phyloP scores from a whole-genome alignment of 1,140 invertebrate species.

The Homalodisca vitripennis region DNA sequence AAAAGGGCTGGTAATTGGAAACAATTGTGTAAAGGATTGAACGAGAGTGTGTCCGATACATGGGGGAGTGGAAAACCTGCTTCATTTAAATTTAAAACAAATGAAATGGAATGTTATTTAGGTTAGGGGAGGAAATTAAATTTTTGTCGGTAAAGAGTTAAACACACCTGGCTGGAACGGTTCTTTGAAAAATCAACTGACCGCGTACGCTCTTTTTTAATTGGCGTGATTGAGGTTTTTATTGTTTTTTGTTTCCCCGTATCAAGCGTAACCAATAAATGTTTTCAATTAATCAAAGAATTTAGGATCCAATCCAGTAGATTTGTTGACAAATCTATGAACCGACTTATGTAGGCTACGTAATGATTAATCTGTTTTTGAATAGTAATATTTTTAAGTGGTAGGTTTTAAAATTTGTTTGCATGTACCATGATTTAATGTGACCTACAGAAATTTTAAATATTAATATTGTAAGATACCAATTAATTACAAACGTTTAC shows the following conservation, averaged over 20 bases:
- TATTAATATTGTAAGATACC: no score
- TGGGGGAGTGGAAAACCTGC: neutral
- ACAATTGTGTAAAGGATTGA: neutral
- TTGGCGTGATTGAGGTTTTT: neutral
- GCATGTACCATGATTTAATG: neutral
- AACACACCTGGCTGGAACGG: neutral
- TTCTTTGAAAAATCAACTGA: slow-evolving; percentile 21
- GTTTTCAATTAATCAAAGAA: neutral
- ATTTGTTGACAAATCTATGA: neutral
- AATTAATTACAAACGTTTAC: no score
- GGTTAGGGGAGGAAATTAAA: slow-evolving; percentile 26
- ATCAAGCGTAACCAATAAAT: neutral
- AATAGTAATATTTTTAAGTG: no score
- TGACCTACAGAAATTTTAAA: neutral
- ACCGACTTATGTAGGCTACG: neutral
- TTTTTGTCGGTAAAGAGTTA: slow-evolving; percentile 13
- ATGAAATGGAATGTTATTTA: slow-evolving; percentile 25
- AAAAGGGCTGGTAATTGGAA: neutral
- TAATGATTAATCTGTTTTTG: neutral
- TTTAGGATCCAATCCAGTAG: neutral
- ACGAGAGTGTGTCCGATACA: neutral
- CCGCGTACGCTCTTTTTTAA: neutral
- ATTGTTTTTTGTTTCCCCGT: neutral
- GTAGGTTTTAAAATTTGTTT: no score
- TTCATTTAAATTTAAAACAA: slow-evolving; percentile 27